Percentiles rank a stretch among this genome's conserved stretches.
phyloP scores from a whole-genome alignment of 30 jellyfish, hydroid and myxozoan genomes.

The Mastigias papua region DNA sequence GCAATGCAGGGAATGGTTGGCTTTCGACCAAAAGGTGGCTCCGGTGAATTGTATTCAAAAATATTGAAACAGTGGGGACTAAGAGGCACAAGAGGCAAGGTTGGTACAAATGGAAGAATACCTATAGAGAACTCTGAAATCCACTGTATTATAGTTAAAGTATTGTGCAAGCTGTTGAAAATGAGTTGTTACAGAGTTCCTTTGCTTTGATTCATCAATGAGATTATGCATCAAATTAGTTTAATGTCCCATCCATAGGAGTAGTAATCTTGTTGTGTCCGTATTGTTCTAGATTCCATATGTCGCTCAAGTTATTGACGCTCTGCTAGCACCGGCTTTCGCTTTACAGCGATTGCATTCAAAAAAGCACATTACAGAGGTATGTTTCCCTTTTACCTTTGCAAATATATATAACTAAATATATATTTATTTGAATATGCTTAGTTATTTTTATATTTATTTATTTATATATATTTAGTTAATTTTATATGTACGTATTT shows the following conservation, averaged over 20 bases:
- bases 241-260: background rate
- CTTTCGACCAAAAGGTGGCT: conserved; percentile 82
- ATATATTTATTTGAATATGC: no score
- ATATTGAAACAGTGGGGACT: conserved; percentile 68
- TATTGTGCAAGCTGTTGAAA: no score
- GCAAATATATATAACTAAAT: no score
- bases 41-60: conserved; percentile 56
- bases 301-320: conserved; percentile 85
- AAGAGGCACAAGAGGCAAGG: conserved; percentile 28
- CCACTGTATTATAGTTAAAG: background rate
- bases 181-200: no score
- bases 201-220: no score
- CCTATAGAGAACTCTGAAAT: background rate
- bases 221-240: no score
- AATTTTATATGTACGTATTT: no score
- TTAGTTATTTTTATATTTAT: no score
- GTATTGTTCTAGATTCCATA: conserved; percentile 76
- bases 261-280: background rate
- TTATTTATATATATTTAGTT: no score
- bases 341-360: conserved; percentile 87
- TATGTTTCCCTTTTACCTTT: background rate
- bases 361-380: conserved; percentile 73
- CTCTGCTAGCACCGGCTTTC: conserved; percentile 84
- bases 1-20: conserved; percentile 99
- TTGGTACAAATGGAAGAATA: background rate